Conservation (phyloP, 2,888 invertebrate genomes). For the Agrenia bidenticulata region DNA sequence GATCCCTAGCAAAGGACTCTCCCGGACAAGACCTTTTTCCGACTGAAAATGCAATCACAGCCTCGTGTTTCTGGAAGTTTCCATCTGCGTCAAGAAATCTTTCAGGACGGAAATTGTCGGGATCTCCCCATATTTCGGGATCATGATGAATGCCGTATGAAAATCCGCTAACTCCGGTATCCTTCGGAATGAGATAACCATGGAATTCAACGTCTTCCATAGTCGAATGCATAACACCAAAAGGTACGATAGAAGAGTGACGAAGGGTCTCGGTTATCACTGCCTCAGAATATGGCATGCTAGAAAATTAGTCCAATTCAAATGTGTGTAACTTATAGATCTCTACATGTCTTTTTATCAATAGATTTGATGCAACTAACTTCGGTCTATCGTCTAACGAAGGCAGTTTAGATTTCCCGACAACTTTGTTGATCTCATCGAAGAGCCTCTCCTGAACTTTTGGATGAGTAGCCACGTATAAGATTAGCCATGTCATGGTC, state of each 20-base stretch:
- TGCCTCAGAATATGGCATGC: constrained; percentile 34
- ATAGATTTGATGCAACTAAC: constrained; percentile 21
- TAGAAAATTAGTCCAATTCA: constrained; percentile 15
- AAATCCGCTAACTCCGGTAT: constrained; percentile 34
- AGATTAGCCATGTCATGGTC: constrained; percentile 35
- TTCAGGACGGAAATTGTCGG: constrained; percentile 39
- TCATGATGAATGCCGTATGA: constrained; percentile 35
- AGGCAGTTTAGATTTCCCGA: constrained; percentile 14
- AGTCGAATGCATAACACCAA: constrained; percentile 38
- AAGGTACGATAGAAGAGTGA: constrained; percentile 29
- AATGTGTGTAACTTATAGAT: constrained; percentile 16
- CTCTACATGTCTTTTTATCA: constrained; percentile 28
- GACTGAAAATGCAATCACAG: constrained; percentile 18
- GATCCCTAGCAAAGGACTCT: constrained; percentile 29
- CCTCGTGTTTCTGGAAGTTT: constrained; percentile 27
- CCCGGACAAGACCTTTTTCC: constrained; percentile 26
- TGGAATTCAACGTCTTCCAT: constrained; percentile 29
- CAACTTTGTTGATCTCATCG: constrained; percentile 20
- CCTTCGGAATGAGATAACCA: constrained; percentile 39
- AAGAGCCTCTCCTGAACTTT: constrained; percentile 32
- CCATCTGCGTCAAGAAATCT: constrained; percentile 32
- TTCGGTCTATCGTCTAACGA: constrained; percentile 19
- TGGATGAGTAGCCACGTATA: constrained; percentile 24
- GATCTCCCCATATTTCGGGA: constrained; percentile 36
- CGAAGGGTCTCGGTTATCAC: constrained; percentile 39